Conservation (phyloP, 2,888 invertebrate genomes). For the Mechanitis mazaeus region DNA sequence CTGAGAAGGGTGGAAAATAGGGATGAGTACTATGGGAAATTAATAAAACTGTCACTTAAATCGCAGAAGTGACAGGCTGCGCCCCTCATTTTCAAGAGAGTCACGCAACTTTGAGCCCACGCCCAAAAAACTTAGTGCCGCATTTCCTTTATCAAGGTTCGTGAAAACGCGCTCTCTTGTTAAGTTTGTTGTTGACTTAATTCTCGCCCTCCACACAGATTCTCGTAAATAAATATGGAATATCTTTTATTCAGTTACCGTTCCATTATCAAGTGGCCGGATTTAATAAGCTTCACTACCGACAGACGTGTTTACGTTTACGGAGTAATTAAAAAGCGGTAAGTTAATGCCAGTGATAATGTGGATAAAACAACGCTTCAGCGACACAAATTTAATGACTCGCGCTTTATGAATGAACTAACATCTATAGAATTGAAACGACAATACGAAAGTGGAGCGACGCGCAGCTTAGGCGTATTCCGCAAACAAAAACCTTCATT, state of each 20-base stretch:
- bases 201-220: conserved; percentile 57
- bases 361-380: conserved; percentile 33
- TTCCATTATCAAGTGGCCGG: conserved; percentile 27
- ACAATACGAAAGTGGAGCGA: conserved; percentile 71
- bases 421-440: conserved; percentile 67
- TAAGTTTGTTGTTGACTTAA: conserved; percentile 68
- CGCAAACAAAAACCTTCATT: conserved; percentile 73
- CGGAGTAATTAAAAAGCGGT: conserved; percentile 22
- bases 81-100: conserved; percentile 49
- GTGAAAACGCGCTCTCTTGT: conserved; percentile 57
- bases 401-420: conserved; percentile 58
- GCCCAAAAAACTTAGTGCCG: conserved; percentile 38
- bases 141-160: conserved; percentile 38
- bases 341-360: conserved; percentile 32
- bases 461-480: conserved; percentile 68
- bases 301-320: conserved; percentile 11
- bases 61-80: conserved; percentile 66
- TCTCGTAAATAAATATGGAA: conserved; percentile 61
- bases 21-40: conserved; percentile 78
- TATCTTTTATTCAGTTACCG: conserved; percentile 33
- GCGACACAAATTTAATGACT: conserved; percentile 56
- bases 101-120: conserved; percentile 40
- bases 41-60: conserved; percentile 87
- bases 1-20: conserved; percentile 65
- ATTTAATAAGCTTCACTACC: conserved; percentile 26